Percentiles rank a stretch among this genome's conserved stretches.
phyloP scores from a whole-genome alignment of 2,888 invertebrate genomes.

The Xanthia togata region DNA sequence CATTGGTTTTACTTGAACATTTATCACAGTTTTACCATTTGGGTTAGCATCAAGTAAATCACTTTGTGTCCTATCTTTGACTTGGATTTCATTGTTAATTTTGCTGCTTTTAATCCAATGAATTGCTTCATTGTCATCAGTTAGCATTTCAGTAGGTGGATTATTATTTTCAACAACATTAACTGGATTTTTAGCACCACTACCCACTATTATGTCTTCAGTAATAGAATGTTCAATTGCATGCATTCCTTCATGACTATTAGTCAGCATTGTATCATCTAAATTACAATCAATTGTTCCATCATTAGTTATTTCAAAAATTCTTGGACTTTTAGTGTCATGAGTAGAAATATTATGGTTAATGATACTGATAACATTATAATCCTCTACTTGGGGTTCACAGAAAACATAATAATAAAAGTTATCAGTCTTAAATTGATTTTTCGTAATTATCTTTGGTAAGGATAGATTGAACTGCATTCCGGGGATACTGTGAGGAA shows the following conservation, averaged over 20 bases:
- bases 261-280: background rate
- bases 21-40: background rate
- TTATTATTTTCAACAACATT: background rate
- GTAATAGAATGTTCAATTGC: constrained; percentile 63
- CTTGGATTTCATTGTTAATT: constrained; percentile 7
- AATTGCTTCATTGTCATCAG: background rate
- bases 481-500: constrained; percentile 7
- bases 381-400: constrained; percentile 32
- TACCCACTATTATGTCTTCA: background rate
- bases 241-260: constrained; percentile 49
- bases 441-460: constrained; percentile 65
- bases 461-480: constrained; percentile 58
- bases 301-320: constrained; percentile 30
- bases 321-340: background rate
- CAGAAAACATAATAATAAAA: constrained; percentile 52
- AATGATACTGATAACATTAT: background rate
- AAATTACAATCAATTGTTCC: background rate
- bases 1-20: background rate
- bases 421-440: constrained; percentile 58
- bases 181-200: background rate
- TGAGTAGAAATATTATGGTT: background rate
- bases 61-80: background rate
- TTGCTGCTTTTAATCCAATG: background rate
- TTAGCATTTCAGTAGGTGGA: background rate
- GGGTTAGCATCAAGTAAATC: background rate